Evolutionary conservation across 2,797 vertebrate genomes (phyloP).

Genomic region (Antrozous pallidus): DNA sequence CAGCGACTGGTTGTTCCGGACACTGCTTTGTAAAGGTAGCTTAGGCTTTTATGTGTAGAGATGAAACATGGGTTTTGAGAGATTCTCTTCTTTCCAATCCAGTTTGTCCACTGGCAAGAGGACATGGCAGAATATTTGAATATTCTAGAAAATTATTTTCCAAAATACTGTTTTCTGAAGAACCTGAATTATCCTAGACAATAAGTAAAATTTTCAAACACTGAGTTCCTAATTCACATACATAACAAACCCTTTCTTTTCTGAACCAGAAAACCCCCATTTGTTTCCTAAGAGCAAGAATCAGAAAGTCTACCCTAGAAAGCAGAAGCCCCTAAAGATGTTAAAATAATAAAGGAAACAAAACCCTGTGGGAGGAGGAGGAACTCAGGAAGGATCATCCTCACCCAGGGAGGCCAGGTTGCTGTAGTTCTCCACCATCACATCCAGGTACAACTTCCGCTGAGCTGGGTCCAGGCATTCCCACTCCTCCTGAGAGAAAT

Average conservation of each 20-base stretch:
- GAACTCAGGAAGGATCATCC: too few relatives aligned
- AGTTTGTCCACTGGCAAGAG: not conserved
- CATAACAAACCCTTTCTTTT: not conserved
- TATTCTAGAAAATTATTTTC: not conserved
- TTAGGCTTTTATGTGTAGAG: too few relatives aligned
- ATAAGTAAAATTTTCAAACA: not conserved
- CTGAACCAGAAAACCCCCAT: not conserved
- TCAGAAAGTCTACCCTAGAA: not conserved
- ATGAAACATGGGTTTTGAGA: too few relatives aligned
- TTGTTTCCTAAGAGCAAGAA: not conserved
- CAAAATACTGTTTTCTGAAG: not conserved
- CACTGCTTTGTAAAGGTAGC: too few relatives aligned
- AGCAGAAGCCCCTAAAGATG: not conserved
- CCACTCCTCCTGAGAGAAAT: too few relatives aligned
- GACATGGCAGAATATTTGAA: not conserved
- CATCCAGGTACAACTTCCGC: too few relatives aligned
- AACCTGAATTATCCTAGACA: not conserved
- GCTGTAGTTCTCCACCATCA: too few relatives aligned
- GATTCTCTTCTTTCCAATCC: not conserved
- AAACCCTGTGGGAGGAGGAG: too few relatives aligned
- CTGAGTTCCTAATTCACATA: not conserved
- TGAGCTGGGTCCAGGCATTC: too few relatives aligned
- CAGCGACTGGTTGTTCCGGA: too few relatives aligned
- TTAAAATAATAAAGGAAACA: too few relatives aligned
- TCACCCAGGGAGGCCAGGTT: too few relatives aligned